Conservation (phyloP, 1,140 invertebrate genomes). For the Heliconius eleuchia region DNA sequence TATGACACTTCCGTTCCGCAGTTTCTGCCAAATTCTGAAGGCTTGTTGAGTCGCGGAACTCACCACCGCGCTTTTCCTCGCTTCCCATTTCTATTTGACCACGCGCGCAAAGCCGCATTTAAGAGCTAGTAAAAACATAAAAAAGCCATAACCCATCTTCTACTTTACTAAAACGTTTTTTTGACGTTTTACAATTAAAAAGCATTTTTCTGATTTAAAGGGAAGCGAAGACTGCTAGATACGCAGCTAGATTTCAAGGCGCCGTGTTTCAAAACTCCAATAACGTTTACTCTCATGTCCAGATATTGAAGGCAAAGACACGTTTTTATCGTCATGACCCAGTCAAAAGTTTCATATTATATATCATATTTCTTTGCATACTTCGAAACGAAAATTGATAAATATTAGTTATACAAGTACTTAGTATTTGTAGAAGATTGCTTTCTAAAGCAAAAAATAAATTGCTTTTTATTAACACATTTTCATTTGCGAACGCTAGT, state of each 20-base stretch:
- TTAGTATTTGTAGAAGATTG: not conserved
- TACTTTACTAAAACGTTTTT: no score
- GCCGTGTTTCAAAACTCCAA: not conserved
- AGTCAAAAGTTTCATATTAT: not conserved
- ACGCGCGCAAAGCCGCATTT: no score
- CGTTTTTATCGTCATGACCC: not conserved
- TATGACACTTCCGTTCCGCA: no score
- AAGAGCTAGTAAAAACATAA: no score
- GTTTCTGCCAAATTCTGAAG: no score
- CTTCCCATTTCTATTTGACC: no score
- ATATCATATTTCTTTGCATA: not conserved
- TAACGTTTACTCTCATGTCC: not conserved
- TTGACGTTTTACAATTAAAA: no score
- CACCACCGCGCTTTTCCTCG: no score
- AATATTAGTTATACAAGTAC: not conserved
- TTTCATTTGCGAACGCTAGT: not conserved
- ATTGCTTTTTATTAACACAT: not conserved
- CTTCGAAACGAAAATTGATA: not conserved
- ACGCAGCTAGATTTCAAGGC: not conserved
- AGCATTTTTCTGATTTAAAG: no score
- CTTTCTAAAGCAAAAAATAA: not conserved
- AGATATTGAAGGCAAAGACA: not conserved
- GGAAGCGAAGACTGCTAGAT: no score
- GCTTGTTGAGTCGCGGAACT: no score
- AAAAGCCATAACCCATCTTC: no score